These are phyloP conservation scores for Helicoverpa zea DNA, from an alignment of 1,140 invertebrate species.

Conservation along the genomic window DNA sequence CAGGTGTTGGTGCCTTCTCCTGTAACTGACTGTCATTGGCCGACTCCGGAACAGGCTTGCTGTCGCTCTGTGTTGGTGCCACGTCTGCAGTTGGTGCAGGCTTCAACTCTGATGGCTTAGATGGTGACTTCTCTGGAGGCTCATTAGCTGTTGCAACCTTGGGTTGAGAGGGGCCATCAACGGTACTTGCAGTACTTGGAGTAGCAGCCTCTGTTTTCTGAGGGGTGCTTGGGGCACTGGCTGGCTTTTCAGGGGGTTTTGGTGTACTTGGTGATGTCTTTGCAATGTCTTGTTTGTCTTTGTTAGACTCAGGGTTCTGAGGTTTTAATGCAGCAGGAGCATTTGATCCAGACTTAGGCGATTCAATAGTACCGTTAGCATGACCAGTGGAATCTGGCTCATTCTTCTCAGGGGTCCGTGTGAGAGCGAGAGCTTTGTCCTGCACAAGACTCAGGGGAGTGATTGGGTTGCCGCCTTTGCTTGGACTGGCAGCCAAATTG, in stretches of 20 bases:
- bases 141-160: slow-evolving; percentile 82
- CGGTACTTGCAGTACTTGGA: slow-evolving; percentile 55
- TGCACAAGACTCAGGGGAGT: slow-evolving; percentile 80
- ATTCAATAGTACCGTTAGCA: slow-evolving; percentile 81
- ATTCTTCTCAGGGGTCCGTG: slow-evolving; percentile 81
- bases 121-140: slow-evolving; percentile 75
- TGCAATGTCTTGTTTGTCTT: slow-evolving; percentile 81
- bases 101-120: slow-evolving; percentile 76
- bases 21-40: slow-evolving; percentile 77
- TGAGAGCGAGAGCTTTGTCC: slow-evolving; percentile 79
- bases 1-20: slow-evolving; percentile 66
- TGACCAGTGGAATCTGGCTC: slow-evolving; percentile 76
- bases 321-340: slow-evolving; percentile 72
- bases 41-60: slow-evolving; percentile 76
- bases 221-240: slow-evolving; percentile 69
- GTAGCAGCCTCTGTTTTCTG: slow-evolving; percentile 72
- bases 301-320: slow-evolving; percentile 77
- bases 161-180: slow-evolving; percentile 70
- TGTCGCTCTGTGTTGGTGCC: slow-evolving; percentile 78
- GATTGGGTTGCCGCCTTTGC: slow-evolving; percentile 65
- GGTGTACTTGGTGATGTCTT: slow-evolving; percentile 83
- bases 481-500: slow-evolving; percentile 69
- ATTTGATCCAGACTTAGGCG: slow-evolving; percentile 73
- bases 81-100: slow-evolving; percentile 76
- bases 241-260: slow-evolving; percentile 79